Conservation (phyloP, 2,113 vertebrate genomes). For the Eclectus roratus region DNA sequence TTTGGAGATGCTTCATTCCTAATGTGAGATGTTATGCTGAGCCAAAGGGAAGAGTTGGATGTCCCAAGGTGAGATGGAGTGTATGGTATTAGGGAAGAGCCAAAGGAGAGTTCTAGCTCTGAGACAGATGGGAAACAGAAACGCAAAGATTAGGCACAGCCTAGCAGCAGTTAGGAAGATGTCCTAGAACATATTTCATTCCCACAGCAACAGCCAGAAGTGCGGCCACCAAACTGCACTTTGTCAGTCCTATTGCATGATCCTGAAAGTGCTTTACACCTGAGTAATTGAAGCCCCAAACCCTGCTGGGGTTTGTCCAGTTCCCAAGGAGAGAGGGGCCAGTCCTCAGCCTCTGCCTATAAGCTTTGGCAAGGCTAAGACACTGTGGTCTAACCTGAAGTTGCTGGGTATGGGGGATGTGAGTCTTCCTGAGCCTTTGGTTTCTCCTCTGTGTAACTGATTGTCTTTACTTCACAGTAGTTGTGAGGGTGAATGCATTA, state of each 20-base stretch:
- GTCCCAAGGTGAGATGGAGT: background rate
- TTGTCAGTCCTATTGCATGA: background rate
- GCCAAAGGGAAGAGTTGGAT: background rate
- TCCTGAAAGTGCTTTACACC: background rate
- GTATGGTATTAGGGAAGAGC: background rate
- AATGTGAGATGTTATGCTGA: background rate
- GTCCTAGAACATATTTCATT: background rate
- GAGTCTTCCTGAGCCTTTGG: background rate
- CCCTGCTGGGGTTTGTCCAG: background rate
- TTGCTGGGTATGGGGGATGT: background rate
- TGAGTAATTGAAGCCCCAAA: background rate
- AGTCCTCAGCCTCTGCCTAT: background rate
- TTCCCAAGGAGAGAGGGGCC: background rate
- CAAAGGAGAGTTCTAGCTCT: background rate
- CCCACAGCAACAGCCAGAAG: background rate
- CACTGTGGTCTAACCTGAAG: background rate
- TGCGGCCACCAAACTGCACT: background rate
- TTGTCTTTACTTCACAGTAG: background rate
- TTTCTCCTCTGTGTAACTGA: background rate
- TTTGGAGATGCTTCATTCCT: background rate
- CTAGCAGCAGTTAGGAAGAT: background rate
- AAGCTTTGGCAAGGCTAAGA: background rate
- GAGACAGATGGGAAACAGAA: background rate
- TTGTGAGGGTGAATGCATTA: background rate
- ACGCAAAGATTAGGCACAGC: background rate